Percentiles rank a stretch among this genome's conserved stretches.
Evolutionary conservation across 2,113 vertebrate genomes (phyloP).

Genomic region (Drymodes brunneopygia): DNA sequence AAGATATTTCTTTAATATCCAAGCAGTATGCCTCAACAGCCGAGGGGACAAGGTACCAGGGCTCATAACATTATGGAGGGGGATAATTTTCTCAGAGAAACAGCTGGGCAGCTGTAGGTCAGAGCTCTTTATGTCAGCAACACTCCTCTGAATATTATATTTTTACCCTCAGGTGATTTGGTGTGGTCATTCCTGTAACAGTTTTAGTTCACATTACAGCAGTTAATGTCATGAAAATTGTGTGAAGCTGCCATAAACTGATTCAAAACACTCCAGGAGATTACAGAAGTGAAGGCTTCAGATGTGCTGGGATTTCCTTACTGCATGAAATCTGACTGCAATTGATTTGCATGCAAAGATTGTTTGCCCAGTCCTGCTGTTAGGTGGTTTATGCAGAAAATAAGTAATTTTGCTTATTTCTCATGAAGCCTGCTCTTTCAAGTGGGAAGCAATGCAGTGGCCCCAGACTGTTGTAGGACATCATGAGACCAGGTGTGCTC

Average conservation of each 20-base stretch:
- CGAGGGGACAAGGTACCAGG: neutral
- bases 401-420: neutral
- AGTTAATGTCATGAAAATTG: slow-evolving; percentile 50
- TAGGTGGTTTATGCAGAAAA: slow-evolving; percentile 38
- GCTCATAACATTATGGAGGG: neutral
- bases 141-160: neutral
- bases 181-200: slow-evolving; percentile 17
- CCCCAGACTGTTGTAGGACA: neutral
- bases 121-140: slow-evolving; percentile 9
- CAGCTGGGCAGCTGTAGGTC: slow-evolving; percentile 48
- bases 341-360: slow-evolving; percentile 30
- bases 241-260: slow-evolving; percentile 13
- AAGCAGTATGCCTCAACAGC: neutral
- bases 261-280: slow-evolving; percentile 12
- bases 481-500: neutral
- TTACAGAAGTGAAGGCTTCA: neutral
- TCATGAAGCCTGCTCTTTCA: neutral
- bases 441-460: neutral
- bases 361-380: slow-evolving; percentile 31
- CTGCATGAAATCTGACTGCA: slow-evolving; percentile 11
- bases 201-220: slow-evolving; percentile 36
- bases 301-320: neutral
- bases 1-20: neutral
- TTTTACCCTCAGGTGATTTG: slow-evolving; percentile 19
- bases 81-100: slow-evolving; percentile 3